These are phyloP conservation scores for Platynereis dumerilii DNA, from an alignment of 2,888 invertebrate species.

Conservation along the genomic window DNA sequence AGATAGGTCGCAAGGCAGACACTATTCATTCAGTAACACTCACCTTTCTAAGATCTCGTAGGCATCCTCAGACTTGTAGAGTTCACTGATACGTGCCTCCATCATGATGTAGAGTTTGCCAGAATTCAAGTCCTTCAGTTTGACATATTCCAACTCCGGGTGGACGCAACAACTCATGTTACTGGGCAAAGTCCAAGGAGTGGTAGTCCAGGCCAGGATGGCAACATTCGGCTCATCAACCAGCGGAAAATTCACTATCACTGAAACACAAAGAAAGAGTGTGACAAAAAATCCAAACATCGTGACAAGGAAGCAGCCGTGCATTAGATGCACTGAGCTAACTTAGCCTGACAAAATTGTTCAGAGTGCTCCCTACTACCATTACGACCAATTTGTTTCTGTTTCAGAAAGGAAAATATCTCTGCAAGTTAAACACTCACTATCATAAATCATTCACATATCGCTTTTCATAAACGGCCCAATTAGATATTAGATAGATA, in stretches of 20 bases:
- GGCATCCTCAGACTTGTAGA: slow-evolving; percentile 81
- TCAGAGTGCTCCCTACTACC: too few species aligned
- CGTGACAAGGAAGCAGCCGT: not conserved
- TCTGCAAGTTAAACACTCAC: too few species aligned
- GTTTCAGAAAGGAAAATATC: too few species aligned
- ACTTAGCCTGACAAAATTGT: too few species aligned
- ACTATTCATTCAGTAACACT: slow-evolving; percentile 15
- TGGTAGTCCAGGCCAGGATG: slow-evolving; percentile 96
- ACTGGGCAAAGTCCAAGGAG: slow-evolving; percentile 98
- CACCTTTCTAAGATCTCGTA: slow-evolving; percentile 79
- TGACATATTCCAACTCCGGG: slow-evolving; percentile 83
- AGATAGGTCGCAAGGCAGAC: too few species aligned
- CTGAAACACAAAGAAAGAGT: slow-evolving; percentile 60
- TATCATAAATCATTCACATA: too few species aligned
- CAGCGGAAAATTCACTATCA: slow-evolving; percentile 87
- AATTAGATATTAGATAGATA: too few species aligned
- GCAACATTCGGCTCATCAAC: slow-evolving; percentile 73
- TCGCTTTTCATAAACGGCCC: too few species aligned
- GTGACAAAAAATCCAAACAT: not conserved
- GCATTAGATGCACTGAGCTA: not conserved
- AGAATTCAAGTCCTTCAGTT: slow-evolving; percentile 72
- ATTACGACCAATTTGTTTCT: too few species aligned
- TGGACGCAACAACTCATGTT: slow-evolving; percentile 95
- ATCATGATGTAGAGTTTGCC: slow-evolving; percentile 81
- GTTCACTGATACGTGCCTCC: slow-evolving; percentile 78